Evolutionary conservation across 2,113 vertebrate species (phyloP).

Genomic region (Meriones unguiculatus): DNA sequence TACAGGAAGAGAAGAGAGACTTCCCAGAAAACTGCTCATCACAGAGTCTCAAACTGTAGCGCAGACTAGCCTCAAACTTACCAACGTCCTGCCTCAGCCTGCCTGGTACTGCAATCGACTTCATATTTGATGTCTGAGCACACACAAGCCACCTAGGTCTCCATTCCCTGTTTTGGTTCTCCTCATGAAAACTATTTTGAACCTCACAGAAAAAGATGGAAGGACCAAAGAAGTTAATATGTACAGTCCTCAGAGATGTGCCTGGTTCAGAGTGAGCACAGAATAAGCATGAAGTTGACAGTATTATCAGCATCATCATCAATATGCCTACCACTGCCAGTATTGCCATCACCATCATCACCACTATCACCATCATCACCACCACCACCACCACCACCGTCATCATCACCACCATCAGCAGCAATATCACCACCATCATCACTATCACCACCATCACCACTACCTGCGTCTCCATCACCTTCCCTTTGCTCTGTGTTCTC

Average conservation of each 20-base stretch:
- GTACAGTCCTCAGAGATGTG: background rate
- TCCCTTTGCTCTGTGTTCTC: background rate
- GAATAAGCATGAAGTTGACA: background rate
- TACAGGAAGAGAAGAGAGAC: rapidly evolving
- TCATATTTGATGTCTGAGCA: background rate
- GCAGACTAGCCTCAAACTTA: background rate
- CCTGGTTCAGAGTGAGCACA: background rate
- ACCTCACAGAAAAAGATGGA: background rate
- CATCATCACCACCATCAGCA: background rate
- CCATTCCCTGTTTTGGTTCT: background rate
- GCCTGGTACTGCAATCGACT: too few species aligned
- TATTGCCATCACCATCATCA: background rate
- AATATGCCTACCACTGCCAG: rapidly evolving
- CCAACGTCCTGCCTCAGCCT: background rate
- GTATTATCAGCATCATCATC: rapidly evolving
- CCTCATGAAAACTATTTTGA: background rate
- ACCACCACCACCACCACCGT: rapidly evolving
- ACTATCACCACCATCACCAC: rapidly evolving
- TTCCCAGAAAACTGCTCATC: rapidly evolving
- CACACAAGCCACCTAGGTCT: background rate
- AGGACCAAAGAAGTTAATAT: background rate
- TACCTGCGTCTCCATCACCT: background rate
- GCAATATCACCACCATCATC: rapidly evolving
- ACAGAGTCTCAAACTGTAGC: background rate
- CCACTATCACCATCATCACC: background rate